These are phyloP conservation scores for Agrotis exclamationis DNA, from an alignment of 2,888 invertebrate genomes.

Conservation along the genomic window DNA sequence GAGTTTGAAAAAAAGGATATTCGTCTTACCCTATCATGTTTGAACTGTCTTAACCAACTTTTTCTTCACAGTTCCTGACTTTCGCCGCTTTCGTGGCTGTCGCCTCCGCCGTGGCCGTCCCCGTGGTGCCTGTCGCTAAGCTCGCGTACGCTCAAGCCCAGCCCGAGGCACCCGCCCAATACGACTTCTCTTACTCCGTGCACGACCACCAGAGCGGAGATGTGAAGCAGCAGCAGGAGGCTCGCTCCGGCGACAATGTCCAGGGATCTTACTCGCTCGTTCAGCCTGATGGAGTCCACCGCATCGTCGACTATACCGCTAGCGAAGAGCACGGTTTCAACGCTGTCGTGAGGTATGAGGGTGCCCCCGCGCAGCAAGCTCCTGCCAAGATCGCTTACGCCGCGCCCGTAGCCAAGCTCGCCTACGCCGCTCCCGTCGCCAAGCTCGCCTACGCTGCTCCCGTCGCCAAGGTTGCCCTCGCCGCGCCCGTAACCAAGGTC, in stretches of 20 bases:
- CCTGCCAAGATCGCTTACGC: slow-evolving; percentile 69
- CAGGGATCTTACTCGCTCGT: slow-evolving; percentile 88
- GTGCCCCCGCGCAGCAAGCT: slow-evolving; percentile 73
- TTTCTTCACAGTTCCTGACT: slow-evolving; percentile 58
- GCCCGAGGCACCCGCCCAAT: slow-evolving; percentile 82
- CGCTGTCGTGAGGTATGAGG: slow-evolving; percentile 87
- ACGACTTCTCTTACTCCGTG: slow-evolving; percentile 87
- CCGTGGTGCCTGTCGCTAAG: slow-evolving; percentile 70
- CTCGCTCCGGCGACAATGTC: slow-evolving; percentile 84
- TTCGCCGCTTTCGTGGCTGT: slow-evolving; percentile 73
- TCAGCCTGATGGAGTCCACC: slow-evolving; percentile 86
- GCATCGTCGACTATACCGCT: slow-evolving; percentile 87
- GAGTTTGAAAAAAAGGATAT: neutral
- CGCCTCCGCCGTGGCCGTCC: slow-evolving; percentile 75
- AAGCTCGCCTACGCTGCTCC: slow-evolving; percentile 57
- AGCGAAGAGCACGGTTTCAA: slow-evolving; percentile 87
- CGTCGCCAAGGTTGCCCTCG: slow-evolving; percentile 69
- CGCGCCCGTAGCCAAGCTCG: slow-evolving; percentile 62
- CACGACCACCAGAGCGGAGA: slow-evolving; percentile 86
- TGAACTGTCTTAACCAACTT: neutral
- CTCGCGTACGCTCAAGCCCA: slow-evolving; percentile 79
- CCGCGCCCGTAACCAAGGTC: slow-evolving; percentile 74
- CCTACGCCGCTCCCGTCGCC: slow-evolving; percentile 70
- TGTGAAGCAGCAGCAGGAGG: slow-evolving; percentile 87
- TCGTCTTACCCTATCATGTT: neutral